Evolutionary conservation across 2,888 invertebrate genomes (phyloP), one percentile per base, ranked within the genome.

Genomic region (Aethes cnicana): DNA sequence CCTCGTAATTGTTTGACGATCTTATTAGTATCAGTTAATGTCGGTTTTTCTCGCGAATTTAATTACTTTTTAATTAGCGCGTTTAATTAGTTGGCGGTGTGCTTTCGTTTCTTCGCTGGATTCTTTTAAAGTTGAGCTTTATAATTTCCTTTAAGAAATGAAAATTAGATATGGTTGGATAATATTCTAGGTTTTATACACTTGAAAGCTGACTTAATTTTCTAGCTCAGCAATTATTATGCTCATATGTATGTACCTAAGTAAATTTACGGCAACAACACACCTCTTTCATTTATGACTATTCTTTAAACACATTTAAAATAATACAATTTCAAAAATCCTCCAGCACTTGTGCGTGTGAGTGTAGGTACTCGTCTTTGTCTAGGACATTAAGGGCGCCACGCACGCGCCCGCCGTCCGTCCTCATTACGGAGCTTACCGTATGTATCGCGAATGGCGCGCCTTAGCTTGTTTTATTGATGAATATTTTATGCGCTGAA

Each of bases 1-100:
- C 66, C 80, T 74, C 83, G 84, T 89, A 89, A 89, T 89, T 89
- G 89, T 89, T 89, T 89, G 87, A 89, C 87, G 88, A 89, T 86
- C 87, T 89, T 89, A 89, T 89, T 89, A 89, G 88, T 88, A 88
- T 88, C 89, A 88, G 88, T 86, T 88, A 87, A 87, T 87, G 88
- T 84, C 78, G 80, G 78, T 89, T 87, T 86, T 84, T 84, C 81
- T 74, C 74, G 83, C 81, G 82, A 75, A 87, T 88, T 88, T 88
- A 88, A 89, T 89, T 88, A 88, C 74, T 76, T 81, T 89, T 87
- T 89, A 88, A 89, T 89, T 87, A 86, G 75, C 67, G 62, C 71
- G 69, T 71, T 75, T 87, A 88, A 86, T 87, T 78, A 84, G 82
- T 84, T 75, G 70, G 73, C 72, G 66, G 76, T 66, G 61, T 66